A percentile compares a stretch with the other conserved stretches of the same genome.
These are phyloP conservation scores for Salmo trutta DNA, from an alignment of 2,797 vertebrate species.

Conservation along the genomic window DNA sequence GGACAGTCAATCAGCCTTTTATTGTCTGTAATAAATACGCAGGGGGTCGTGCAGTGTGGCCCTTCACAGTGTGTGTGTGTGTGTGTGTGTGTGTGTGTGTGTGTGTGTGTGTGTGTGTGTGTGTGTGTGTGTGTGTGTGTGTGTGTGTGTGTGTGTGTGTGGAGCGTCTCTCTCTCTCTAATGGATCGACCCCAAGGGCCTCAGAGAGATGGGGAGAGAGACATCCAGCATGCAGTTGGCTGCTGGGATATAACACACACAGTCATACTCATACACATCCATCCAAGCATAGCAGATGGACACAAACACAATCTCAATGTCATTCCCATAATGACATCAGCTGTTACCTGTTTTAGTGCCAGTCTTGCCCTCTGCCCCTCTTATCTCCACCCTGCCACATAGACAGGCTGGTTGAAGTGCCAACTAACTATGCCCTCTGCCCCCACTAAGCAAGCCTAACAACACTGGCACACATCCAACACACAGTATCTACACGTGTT, in stretches of 20 bases:
- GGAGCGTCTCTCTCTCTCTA: conserved; percentile 61
- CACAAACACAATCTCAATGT: conserved; percentile 8
- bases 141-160: conserved; percentile 46
- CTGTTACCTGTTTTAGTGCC: neutral
- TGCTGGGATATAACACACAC: conserved; percentile 52
- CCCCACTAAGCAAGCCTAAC: neutral
- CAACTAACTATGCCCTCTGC: neutral
- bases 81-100: conserved; percentile 56
- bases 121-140: conserved; percentile 54
- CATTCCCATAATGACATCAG: neutral
- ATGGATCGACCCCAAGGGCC: conserved; percentile 76
- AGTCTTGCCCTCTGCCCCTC: neutral
- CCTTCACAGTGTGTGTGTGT: conserved; percentile 60
- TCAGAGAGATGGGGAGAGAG: conserved; percentile 46
- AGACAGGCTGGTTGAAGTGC: neutral
- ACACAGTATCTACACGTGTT: conserved; percentile 7
- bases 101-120: conserved; percentile 35
- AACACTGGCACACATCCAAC: conserved; percentile 2
- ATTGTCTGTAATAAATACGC: conserved; percentile 86
- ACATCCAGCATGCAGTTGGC: conserved; percentile 71
- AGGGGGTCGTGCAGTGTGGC: conserved; percentile 75
- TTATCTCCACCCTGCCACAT: neutral
- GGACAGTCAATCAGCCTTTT: conserved; percentile 84
- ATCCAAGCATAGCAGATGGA: conserved; percentile 15
- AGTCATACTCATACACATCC: neutral